Evolutionary conservation across 2,113 vertebrate species (phyloP), one percentile per base, ranked within the genome.

Genomic region (Boleophthalmus pectinirostris): DNA sequence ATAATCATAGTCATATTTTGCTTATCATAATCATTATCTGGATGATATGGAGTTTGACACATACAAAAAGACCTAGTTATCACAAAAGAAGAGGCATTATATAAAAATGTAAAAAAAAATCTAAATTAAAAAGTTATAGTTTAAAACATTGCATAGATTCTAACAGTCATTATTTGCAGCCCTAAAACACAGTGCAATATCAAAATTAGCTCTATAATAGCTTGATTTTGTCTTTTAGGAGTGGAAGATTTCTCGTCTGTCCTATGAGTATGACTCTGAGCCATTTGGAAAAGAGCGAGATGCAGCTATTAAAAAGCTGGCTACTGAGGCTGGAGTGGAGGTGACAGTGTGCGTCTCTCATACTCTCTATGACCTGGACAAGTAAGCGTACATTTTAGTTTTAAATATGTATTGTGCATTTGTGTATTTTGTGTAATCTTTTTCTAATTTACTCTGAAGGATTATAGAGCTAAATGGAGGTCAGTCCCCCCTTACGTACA

Each of bases 251-350:
- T 91, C 80, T 18, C 95, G 91, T 64, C 91, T 98, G 73, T 97
- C 96, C 12, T 97, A 98, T 71, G 97, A 99, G 68, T 97, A 97
- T 35, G 97, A 99, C 82, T 98, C 97, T 16, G 97, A 99, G 77
- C 97, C 96, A 0, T 99, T 98, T 81, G 96, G 97, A 20, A 98
- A 97, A 82, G 97, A 99, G 76, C 92, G 96, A 68, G 97, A 99
- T 76, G 96, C 96, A 29, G 96, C 96, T 1, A 97, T 98, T 88
- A 96, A 95, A 79, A 99, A 98, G 80, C 90, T 98, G 77, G 96
- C 97, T 46, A 95, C 85, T 2, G 96, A 98, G 87, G 96, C 97
- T 5, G 94, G 94, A 11, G 97, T 98, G 51, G 96, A 99, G 84
- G 95, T 98, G 89, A 96, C 93, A 9, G 95, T 98, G 69, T 92